Conservation (phyloP, 2,888 invertebrate species). For the Noctua pronuba region DNA sequence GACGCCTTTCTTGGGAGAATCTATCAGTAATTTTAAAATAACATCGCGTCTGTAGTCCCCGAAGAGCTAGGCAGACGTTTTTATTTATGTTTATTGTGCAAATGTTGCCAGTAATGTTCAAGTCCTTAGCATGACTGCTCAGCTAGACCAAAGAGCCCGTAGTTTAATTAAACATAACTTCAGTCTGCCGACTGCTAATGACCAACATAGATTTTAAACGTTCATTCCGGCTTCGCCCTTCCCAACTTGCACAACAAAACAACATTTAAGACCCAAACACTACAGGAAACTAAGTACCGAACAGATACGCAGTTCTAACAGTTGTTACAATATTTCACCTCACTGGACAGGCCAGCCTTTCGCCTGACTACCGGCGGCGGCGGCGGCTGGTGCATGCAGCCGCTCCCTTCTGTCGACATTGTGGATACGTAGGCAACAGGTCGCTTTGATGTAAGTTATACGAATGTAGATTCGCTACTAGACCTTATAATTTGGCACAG, state of each 20-base stretch:
- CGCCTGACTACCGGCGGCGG: constrained; percentile 26
- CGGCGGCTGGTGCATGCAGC: constrained; percentile 19
- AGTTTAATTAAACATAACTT: neutral
- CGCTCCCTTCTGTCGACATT: constrained; percentile 47
- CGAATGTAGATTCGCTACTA: neutral
- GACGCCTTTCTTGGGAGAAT: neutral
- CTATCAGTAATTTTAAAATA: neutral
- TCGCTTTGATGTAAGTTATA: neutral
- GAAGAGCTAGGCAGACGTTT: neutral
- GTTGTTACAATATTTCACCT: constrained; percentile 41
- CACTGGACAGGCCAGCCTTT: constrained; percentile 45
- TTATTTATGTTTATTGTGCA: neutral
- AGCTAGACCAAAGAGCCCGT: neutral
- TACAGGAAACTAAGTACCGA: constrained; percentile 14
- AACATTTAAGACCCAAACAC: constrained; percentile 9
- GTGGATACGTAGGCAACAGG: constrained; percentile 18
- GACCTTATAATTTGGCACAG: neutral
- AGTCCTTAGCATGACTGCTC: neutral
- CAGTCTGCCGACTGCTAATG: neutral
- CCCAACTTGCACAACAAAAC: constrained; percentile 23
- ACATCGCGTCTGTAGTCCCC: neutral
- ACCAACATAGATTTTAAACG: neutral
- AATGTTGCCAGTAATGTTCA: neutral
- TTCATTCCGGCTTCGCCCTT: neutral
- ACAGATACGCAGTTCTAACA: constrained; percentile 15